Evolutionary conservation across 2,113 vertebrate species (phyloP), one percentile per base, ranked within the genome.

Genomic region (Vulpes vulpes): DNA sequence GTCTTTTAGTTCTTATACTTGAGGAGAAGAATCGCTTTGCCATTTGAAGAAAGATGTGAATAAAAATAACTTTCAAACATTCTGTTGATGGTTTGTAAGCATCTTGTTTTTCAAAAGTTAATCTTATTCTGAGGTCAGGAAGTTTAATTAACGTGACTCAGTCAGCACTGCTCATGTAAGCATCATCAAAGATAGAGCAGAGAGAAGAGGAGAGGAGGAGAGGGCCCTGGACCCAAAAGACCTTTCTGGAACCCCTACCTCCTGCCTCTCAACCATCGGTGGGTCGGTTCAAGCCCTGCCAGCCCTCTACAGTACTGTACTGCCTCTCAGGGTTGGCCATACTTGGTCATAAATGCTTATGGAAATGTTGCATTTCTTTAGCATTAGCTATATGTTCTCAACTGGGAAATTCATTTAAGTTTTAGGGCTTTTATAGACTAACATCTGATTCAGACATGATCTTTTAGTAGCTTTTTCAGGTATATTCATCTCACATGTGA

Each of bases 1-100:
- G 30, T 88, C 49, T 96, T 97, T 71, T 19, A 86, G 80, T 53
- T 88, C n/a, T 92, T 65, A 14, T 53, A 74, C 82, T 90, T 71
- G 17, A 90, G 59, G 32, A 6, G 32, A 79, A 53, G 73, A 35
- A 30, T 11, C 43, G 1, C 8, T 55, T 69, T 69, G 38, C 23
- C 19, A 91, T 74, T 83, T 82, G 30, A 95, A 6, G 9, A 88
- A 88, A 71, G 14, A 86, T 1, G 4, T 17, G 79, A 53, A 55
- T 27, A 89, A 57, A 76, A 16, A 16, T 64, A 11, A 38, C 69
- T 84, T 79, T 84, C 60, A 87, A n/a, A 62, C 12, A 30, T 92
- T 65, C 3, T 90, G 19, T 74, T 35, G 7, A 88, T 55, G 74
- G 27, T 62, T 76, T 59, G 3, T 20, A 57, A 43, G 71, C 11